Percentiles rank a stretch among this genome's conserved stretches.
Evolutionary conservation across 2,797 vertebrate species (phyloP).

Genomic region (Anguilla marmorata): DNA sequence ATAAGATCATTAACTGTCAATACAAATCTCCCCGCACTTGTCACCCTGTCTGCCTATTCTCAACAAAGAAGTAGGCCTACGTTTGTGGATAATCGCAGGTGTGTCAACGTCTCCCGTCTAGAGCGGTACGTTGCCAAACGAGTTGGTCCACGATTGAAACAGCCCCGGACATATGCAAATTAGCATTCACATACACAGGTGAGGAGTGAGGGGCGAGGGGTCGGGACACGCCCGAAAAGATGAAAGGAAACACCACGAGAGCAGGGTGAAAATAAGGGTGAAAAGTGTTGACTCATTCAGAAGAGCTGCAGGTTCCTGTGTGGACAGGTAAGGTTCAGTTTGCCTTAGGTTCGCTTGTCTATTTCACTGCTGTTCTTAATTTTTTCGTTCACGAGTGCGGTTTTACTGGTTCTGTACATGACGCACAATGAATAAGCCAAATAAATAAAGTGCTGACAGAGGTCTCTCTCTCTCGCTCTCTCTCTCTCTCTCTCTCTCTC

Average conservation of each 20-base stretch:
- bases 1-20: too few relatives aligned
- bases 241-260: not conserved
- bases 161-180: not conserved
- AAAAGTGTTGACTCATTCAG: not conserved
- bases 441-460: not conserved
- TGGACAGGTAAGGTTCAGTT: not conserved
- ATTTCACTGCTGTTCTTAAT: not conserved
- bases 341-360: not conserved
- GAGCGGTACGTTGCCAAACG: not conserved
- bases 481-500: too few relatives aligned
- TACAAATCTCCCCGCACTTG: too few relatives aligned
- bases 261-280: not conserved
- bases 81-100: too few relatives aligned
- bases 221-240: not conserved
- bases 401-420: not conserved
- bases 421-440: not conserved
- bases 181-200: not conserved
- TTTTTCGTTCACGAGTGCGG: not conserved
- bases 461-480: too few relatives aligned
- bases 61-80: too few relatives aligned
- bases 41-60: too few relatives aligned
- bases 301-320: not conserved
- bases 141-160: not conserved
- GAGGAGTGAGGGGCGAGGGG: not conserved
- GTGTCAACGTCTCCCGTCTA: too few relatives aligned